Conservation (phyloP, 1,140 invertebrate species). For the Drosophila busckii region DNA sequence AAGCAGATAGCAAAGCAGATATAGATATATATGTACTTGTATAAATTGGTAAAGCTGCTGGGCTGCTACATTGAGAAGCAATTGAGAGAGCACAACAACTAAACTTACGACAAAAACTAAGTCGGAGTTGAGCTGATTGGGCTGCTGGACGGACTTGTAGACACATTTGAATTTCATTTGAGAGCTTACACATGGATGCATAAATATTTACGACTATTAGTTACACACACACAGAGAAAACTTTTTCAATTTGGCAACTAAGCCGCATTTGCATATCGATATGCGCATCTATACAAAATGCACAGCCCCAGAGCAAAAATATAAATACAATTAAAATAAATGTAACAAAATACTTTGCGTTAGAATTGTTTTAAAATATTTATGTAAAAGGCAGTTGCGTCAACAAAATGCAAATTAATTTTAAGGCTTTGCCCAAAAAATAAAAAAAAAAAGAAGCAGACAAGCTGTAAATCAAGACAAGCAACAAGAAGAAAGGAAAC, state of each 20-base stretch:
- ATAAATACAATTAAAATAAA: constrained; percentile 67
- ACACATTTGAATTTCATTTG: constrained; percentile 51
- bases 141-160: constrained; percentile 20
- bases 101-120: constrained; percentile 38
- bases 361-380: constrained; percentile 62
- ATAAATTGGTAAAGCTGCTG: no score
- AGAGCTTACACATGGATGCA: constrained; percentile 49
- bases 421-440: background rate
- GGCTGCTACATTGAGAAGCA: constrained; percentile 14
- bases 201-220: constrained; percentile 76
- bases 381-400: constrained; percentile 61
- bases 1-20: constrained; percentile 15
- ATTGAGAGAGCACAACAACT: background rate
- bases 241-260: constrained; percentile 61
- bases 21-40: background rate
- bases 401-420: constrained; percentile 64
- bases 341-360: constrained; percentile 44
- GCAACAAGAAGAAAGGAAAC: constrained; percentile 8
- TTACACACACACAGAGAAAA: constrained; percentile 52
- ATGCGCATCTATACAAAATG: background rate
- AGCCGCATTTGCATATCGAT: constrained; percentile 64
- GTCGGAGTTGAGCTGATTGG: constrained; percentile 35
- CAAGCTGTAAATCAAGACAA: constrained; percentile 47
- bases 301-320: constrained; percentile 9
- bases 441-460: constrained; percentile 27